A percentile compares a stretch with the other conserved stretches of the same genome.
Conservation (phyloP, 1,140 invertebrate genomes). For the Zaprionus africanus region DNA sequence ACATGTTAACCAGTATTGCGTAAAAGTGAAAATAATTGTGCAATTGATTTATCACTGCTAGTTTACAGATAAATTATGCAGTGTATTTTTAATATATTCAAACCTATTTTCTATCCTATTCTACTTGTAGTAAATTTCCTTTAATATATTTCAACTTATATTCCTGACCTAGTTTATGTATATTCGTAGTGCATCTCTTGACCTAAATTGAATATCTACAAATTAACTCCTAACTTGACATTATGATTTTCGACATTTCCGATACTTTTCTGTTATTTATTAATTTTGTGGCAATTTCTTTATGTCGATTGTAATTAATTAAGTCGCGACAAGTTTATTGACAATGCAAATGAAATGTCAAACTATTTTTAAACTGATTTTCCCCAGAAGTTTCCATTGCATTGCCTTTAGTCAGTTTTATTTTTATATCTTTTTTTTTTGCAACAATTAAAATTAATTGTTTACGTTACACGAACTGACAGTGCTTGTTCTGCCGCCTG, state of each 20-base stretch:
- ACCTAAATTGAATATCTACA: neutral
- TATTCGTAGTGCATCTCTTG: neutral
- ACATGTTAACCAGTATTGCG: neutral
- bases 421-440: neutral
- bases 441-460: constrained; percentile 26
- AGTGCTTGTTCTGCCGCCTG: constrained; percentile 3
- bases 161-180: too few relatives aligned
- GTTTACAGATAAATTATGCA: too few relatives aligned
- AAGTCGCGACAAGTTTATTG: constrained; percentile 10
- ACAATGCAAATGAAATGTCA: constrained; percentile 8
- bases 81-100: too few relatives aligned
- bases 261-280: neutral
- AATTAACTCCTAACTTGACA: neutral
- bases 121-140: neutral
- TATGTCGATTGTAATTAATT: neutral
- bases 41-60: neutral
- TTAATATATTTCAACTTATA: too few relatives aligned
- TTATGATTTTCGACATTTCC: neutral
- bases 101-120: too few relatives aligned
- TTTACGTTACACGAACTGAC: constrained; percentile 19
- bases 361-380: constrained; percentile 6
- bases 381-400: constrained; percentile 14
- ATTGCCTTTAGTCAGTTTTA: constrained; percentile 15
- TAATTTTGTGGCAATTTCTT: neutral
- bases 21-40: constrained; percentile 1